A percentile compares a stretch with the other conserved stretches of the same genome.
Evolutionary conservation across 2,113 vertebrate species (phyloP).

Genomic region (Micromys minutus): DNA sequence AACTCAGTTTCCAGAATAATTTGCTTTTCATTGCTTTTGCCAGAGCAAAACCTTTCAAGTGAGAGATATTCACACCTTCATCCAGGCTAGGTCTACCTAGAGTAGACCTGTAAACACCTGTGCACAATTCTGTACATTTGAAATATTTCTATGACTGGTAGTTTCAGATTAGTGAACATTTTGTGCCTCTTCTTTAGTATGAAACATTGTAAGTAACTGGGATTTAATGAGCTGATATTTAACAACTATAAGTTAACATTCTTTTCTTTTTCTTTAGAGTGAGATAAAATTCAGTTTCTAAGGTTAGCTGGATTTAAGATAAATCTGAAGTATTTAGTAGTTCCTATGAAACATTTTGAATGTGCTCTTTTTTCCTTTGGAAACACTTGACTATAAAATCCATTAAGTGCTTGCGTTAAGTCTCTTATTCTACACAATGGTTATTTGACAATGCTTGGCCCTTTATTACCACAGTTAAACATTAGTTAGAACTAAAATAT

Average conservation of each 20-base stretch:
- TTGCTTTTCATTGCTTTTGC: constrained; percentile 44
- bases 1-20: constrained; percentile 37
- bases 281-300: background rate
- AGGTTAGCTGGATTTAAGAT: constrained; percentile 47
- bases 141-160: background rate
- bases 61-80: background rate
- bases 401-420: background rate
- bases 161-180: constrained; percentile 38
- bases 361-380: constrained; percentile 44
- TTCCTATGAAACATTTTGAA: constrained; percentile 16
- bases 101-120: background rate
- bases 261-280: fast-evolving
- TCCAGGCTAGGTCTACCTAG: background rate
- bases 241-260: background rate
- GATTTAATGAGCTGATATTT: constrained; percentile 24
- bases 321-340: background rate
- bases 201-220: constrained; percentile 27
- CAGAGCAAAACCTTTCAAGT: background rate
- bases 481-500: background rate
- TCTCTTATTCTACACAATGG: background rate
- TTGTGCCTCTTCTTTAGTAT: background rate
- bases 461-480: background rate
- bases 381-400: constrained; percentile 13
- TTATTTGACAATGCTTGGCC: background rate
- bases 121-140: background rate